A percentile compares a stretch with the other conserved stretches of the same genome.
phyloP scores from a whole-genome alignment of 2,113 vertebrate genomes.

The Aramus guarauna region DNA sequence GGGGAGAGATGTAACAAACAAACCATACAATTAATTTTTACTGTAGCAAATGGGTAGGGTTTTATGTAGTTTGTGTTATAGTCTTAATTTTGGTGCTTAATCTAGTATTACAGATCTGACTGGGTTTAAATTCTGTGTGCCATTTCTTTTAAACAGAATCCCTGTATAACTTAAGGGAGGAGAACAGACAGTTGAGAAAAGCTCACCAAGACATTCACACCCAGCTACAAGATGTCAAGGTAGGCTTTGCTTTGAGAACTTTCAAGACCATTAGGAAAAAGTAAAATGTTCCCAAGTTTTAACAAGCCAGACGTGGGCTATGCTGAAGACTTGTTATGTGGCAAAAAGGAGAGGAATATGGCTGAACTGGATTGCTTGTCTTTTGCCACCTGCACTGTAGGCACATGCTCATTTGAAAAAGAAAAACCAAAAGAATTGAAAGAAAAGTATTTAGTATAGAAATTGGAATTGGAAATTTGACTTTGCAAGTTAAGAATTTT shows the following conservation, averaged over 20 bases:
- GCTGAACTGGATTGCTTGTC: neutral
- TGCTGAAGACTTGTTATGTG: neutral
- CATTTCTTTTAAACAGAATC: slow-evolving; percentile 76
- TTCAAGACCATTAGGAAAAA: neutral
- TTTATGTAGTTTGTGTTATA: neutral
- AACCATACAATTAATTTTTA: neutral
- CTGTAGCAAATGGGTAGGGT: neutral
- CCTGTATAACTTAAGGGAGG: slow-evolving; percentile 88
- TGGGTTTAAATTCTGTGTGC: neutral
- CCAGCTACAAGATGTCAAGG: slow-evolving; percentile 93
- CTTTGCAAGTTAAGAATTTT: neutral
- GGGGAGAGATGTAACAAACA: neutral
- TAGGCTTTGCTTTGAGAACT: slow-evolving; percentile 56
- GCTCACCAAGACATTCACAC: slow-evolving; percentile 92
- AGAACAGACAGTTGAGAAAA: slow-evolving; percentile 93
- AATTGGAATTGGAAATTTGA: neutral
- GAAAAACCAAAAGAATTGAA: neutral
- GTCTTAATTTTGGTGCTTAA: neutral
- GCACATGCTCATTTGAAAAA: neutral
- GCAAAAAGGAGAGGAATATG: neutral
- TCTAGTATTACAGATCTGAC: neutral
- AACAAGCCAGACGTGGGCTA: neutral
- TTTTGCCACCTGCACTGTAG: neutral
- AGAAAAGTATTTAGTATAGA: neutral
- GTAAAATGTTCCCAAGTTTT: neutral